Evolutionary conservation across 2,797 vertebrate species (phyloP), one percentile per base, ranked within the genome.

Genomic region (Picus viridis): DNA sequence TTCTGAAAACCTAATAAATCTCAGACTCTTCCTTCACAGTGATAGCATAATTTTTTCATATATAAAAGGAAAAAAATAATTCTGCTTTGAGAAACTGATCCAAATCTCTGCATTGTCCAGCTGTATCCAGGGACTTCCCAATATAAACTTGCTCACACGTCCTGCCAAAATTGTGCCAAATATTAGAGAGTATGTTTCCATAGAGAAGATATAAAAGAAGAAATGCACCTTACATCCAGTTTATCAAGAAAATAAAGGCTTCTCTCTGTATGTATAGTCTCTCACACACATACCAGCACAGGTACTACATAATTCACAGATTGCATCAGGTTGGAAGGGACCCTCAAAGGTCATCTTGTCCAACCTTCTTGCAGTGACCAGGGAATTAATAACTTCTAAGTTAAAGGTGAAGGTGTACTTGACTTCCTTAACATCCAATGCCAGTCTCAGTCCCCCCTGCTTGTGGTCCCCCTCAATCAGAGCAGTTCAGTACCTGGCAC

Each of bases 1-100:
- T 93, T 89, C 51, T 58, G 29, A 80, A 88, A 81, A 92, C 24
- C 68, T 79, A 90, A 92, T 74, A 91, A 64, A 70, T 89, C 64
- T 94, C 51, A 92, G 89, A 71, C 14, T 58, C 7, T 90, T 95
- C 72, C 20, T 80, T 89, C 73, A 86, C 64, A 80, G 20, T 77
- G 72, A 84, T 39, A 92, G 27, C 77, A 94, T 90, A 78, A 86
- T 73, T 83, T 68, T 26, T 74, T 83, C 65, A 71, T 43, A 41
- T n/a, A 83, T 13, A 13, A 87, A 88, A 90, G 65, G 53, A 88
- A 83, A 12, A 76, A 51, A 49, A 15, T 10, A 62, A 29, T 24
- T 61, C 59, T 64, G 13, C 36, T 82, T 88, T 83, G 65, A 91
- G 80, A 80, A 80, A 58, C 27, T 13, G 49, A 57, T 77, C 45